phyloP scores from a whole-genome alignment of 2,888 invertebrate species.

The Chloroclystis v-ata region DNA sequence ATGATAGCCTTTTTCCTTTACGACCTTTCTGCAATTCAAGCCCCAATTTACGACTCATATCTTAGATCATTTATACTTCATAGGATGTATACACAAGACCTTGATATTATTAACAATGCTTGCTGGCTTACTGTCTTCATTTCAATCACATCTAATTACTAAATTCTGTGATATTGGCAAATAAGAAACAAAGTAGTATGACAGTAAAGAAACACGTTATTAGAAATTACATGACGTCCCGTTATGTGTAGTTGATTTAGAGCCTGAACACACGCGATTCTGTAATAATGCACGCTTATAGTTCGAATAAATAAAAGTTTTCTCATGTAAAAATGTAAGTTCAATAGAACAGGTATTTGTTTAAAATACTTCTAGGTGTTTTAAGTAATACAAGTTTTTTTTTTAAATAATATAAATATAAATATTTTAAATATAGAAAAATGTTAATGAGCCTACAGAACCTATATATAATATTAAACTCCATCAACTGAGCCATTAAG shows the following conservation, averaged over 20 bases:
- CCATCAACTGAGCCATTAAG: too few relatives aligned
- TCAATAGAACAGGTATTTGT: slow-evolving; percentile 6
- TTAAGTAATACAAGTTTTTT: too few relatives aligned
- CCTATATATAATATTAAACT: too few relatives aligned
- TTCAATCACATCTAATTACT: too few relatives aligned
- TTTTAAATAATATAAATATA: too few relatives aligned
- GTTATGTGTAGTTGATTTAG: slow-evolving; percentile 63
- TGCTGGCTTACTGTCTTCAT: too few relatives aligned
- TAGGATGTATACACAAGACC: too few relatives aligned
- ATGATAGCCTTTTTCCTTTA: slow-evolving; percentile 40
- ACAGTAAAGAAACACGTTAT: slow-evolving; percentile 71
- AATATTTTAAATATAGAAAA: too few relatives aligned
- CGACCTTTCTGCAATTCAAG: neutral
- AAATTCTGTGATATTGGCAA: too few relatives aligned
- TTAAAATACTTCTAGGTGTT: too few relatives aligned
- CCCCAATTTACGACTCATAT: neutral
- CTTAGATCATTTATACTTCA: neutral
- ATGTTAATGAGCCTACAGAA: too few relatives aligned
- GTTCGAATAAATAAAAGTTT: slow-evolving; percentile 42
- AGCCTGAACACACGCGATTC: slow-evolving; percentile 63
- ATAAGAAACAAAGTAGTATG: slow-evolving; percentile 38
- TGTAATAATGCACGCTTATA: slow-evolving; percentile 57
- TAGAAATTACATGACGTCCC: slow-evolving; percentile 70
- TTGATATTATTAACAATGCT: too few relatives aligned
- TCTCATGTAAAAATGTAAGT: slow-evolving; percentile 14